phyloP scores from a whole-genome alignment of 1,140 invertebrate species.

The Doryteuthis pealeii region DNA sequence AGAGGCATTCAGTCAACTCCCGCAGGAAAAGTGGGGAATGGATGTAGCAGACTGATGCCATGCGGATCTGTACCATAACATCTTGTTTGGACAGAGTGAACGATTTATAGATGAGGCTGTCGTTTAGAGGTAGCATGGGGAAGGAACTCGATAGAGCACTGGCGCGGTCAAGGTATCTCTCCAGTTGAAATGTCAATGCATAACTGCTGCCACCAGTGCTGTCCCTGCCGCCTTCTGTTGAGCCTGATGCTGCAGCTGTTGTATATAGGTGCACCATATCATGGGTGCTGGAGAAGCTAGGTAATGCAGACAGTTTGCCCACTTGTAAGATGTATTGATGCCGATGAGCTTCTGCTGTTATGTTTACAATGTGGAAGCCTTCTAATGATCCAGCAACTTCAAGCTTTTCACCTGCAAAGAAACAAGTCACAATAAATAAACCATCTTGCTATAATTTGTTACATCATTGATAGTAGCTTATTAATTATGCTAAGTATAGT shows the following conservation, averaged over 20 bases:
- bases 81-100: constrained; percentile 41
- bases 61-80: constrained; percentile 64
- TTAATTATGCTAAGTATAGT: no score
- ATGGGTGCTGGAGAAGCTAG: not conserved
- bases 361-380: constrained; percentile 83
- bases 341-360: constrained; percentile 78
- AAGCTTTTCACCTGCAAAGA: constrained; percentile 61
- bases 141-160: not conserved
- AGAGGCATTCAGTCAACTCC: constrained; percentile 80
- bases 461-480: no score
- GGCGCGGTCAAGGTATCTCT: not conserved
- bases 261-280: not conserved
- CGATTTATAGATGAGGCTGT: not conserved
- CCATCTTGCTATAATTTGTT: no score
- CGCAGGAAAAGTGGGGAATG: constrained; percentile 83
- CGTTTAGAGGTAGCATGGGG: not conserved
- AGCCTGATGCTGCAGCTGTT: not conserved
- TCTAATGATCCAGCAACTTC: constrained; percentile 82
- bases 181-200: not conserved
- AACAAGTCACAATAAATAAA: constrained; percentile 3
- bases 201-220: not conserved
- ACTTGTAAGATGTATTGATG: constrained; percentile 77
- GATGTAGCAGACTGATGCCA: constrained; percentile 92
- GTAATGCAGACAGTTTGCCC: constrained; percentile 22
- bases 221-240: not conserved